These are phyloP conservation scores for Labeo rohita DNA, from an alignment of 2,113 vertebrate genomes.

Conservation along the genomic window DNA sequence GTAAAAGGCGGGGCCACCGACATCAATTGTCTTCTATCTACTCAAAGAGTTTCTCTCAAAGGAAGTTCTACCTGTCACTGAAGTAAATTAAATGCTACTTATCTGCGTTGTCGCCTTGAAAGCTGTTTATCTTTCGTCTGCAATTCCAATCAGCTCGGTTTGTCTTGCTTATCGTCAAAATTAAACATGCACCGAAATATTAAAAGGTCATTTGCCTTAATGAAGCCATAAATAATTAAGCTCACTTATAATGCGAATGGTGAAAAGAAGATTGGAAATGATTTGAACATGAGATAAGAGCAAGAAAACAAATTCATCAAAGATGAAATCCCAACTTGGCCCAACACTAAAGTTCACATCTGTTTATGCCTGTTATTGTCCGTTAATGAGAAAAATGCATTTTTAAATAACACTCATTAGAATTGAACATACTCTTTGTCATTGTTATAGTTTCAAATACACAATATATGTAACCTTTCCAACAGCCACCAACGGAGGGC, in stretches of 20 bases:
- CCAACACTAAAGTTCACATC: not conserved
- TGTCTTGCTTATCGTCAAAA: conserved; percentile 30
- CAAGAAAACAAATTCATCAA: not conserved
- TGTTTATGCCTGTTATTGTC: not conserved
- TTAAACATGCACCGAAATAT: conserved; percentile 28
- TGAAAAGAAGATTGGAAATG: not conserved
- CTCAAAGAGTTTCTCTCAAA: conserved; percentile 8
- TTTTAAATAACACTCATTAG: not conserved
- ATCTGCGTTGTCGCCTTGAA: conserved; percentile 34
- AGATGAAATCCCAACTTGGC: conserved; percentile 7
- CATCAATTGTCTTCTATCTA: conserved; percentile 43
- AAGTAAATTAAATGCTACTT: conserved; percentile 38
- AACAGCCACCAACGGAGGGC: conserved; percentile 71
- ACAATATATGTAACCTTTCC: conserved; percentile 57
- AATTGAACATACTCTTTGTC: not conserved
- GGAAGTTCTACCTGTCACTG: conserved; percentile 11
- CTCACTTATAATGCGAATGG: not conserved
- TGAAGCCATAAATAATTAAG: conserved; percentile 42
- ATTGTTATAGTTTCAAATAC: not conserved
- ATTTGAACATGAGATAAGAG: conserved; percentile 26
- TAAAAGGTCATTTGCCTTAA: conserved; percentile 43
- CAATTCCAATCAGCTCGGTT: conserved; percentile 13
- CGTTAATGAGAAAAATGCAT: not conserved
- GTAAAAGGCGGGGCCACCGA: conserved; percentile 4
- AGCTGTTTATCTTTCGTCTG: conserved; percentile 30